Percentiles rank a stretch among this genome's conserved stretches.
Conservation (phyloP, 2,888 invertebrate genomes). For the Linnaemya vulpina region DNA sequence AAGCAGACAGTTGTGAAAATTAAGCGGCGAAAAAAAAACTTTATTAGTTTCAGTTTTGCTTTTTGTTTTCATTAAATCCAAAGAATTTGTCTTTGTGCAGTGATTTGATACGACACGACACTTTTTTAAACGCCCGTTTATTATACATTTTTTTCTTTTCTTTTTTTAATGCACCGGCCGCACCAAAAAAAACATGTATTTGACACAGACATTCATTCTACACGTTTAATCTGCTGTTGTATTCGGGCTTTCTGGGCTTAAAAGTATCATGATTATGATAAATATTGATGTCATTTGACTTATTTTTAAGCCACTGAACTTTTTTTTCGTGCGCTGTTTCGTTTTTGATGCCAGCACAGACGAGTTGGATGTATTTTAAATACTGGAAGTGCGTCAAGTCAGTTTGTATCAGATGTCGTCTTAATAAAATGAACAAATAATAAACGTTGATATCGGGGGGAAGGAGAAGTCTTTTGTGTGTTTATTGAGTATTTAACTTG, state of each 20-base stretch:
- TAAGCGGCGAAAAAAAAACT: constrained; percentile 31
- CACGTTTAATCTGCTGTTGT: constrained; percentile 52
- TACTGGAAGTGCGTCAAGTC: constrained; percentile 72
- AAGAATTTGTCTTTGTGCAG: constrained; percentile 51
- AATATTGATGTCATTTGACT: constrained; percentile 72
- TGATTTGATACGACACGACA: constrained; percentile 70
- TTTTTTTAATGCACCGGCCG: constrained; percentile 46
- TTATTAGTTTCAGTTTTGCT: constrained; percentile 44
- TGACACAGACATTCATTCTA: constrained; percentile 56
- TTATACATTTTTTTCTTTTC: constrained; percentile 9
- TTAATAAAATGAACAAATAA: constrained; percentile 52
- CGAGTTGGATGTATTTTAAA: constrained; percentile 59
- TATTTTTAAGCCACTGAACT: constrained; percentile 70
- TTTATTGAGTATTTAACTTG: neutral
- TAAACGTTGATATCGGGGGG: neutral
- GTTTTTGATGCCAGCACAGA: constrained; percentile 25
- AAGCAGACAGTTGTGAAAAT: constrained; percentile 69
- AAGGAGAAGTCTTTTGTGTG: neutral
- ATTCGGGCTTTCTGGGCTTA: constrained; percentile 33
- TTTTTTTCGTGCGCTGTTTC: constrained; percentile 21
- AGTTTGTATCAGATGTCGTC: constrained; percentile 64
- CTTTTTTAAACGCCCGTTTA: constrained; percentile 47
- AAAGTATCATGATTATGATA: constrained; percentile 69
- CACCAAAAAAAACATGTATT: constrained; percentile 51
- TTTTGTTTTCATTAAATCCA: constrained; percentile 11